phyloP scores from a whole-genome alignment of 2,797 vertebrate species.

The Gallirallus australis region DNA sequence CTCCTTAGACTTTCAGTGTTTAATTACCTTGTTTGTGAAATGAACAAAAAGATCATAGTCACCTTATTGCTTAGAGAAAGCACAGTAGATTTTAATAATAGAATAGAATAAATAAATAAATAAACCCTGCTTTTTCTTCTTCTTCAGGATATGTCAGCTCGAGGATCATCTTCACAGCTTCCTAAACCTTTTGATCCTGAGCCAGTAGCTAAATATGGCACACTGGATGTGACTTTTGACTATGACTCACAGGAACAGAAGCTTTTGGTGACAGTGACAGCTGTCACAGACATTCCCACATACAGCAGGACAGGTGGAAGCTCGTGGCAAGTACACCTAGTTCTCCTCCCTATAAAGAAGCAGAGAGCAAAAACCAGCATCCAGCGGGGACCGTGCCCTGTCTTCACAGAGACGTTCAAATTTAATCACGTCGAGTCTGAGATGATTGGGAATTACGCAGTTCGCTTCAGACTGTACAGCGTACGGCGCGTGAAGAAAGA shows the following conservation, averaged over 20 bases:
- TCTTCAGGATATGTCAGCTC: conserved; percentile 90
- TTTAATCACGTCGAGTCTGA: conserved; percentile 95
- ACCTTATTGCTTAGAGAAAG: not conserved
- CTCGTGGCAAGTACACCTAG: conserved; percentile 97
- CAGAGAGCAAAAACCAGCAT: conserved; percentile 93
- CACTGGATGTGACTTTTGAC: conserved; percentile 94
- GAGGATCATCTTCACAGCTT: conserved; percentile 90
- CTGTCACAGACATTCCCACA: conserved; percentile 91
- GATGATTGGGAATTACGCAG: conserved; percentile 95
- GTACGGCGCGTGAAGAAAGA: conserved; percentile 95
- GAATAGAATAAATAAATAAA: conserved; percentile 53
- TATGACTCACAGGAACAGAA: conserved; percentile 94
- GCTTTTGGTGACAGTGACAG: conserved; percentile 93
- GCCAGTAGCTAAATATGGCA: conserved; percentile 91
- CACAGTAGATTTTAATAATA: conserved; percentile 42
- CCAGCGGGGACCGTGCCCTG: conserved; percentile 91
- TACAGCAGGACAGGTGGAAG: conserved; percentile 90
- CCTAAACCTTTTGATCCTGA: conserved; percentile 94
- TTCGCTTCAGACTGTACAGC: conserved; percentile 94
- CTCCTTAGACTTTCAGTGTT: not conserved
- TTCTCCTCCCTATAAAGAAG: conserved; percentile 96
- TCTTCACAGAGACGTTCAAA: conserved; percentile 95
- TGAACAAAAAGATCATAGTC: conserved; percentile 17
- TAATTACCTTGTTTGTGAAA: conserved; percentile 25
- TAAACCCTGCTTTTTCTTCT: conserved; percentile 32